A percentile compares a stretch with the other conserved stretches of the same genome.
Conservation (phyloP, 2,888 invertebrate genomes). For the Gymnocheta viridis region DNA sequence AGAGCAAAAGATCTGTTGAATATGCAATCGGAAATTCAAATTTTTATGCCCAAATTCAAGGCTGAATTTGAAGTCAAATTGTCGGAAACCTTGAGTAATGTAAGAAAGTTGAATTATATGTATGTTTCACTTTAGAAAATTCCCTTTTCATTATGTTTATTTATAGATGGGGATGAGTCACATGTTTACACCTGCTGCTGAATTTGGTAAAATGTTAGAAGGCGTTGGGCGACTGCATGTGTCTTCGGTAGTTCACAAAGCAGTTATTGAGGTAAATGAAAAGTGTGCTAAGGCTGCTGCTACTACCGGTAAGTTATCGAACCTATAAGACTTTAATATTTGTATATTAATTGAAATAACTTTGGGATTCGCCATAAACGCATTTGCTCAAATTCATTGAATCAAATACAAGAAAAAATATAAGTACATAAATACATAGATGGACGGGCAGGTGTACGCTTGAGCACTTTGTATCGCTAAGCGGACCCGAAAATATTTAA, state of each 20-base stretch:
- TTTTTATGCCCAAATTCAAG: slow-evolving; percentile 91
- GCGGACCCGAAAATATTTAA: no score
- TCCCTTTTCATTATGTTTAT: neutral
- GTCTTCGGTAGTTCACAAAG: slow-evolving; percentile 90
- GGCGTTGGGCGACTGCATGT: slow-evolving; percentile 82
- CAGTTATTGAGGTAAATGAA: slow-evolving; percentile 93
- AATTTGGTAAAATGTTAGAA: slow-evolving; percentile 86
- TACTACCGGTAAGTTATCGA: slow-evolving; percentile 76
- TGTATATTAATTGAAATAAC: no score
- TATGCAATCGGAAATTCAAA: slow-evolving; percentile 73
- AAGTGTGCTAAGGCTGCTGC: slow-evolving; percentile 94
- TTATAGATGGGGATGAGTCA: slow-evolving; percentile 86
- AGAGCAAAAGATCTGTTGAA: slow-evolving; percentile 73
- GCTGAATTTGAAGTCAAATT: slow-evolving; percentile 88
- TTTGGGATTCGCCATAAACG: no score
- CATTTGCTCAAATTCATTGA: no score
- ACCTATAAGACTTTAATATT: no score
- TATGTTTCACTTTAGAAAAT: no score
- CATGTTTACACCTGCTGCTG: slow-evolving; percentile 84
- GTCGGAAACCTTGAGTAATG: slow-evolving; percentile 84
- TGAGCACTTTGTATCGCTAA: no score
- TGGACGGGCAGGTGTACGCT: no score
- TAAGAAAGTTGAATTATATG: slow-evolving; percentile 53
- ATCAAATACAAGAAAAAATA: no score
- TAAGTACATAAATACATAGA: no score